phyloP scores from a whole-genome alignment of 2,113 vertebrate genomes.

The Muscicapa adusta region DNA sequence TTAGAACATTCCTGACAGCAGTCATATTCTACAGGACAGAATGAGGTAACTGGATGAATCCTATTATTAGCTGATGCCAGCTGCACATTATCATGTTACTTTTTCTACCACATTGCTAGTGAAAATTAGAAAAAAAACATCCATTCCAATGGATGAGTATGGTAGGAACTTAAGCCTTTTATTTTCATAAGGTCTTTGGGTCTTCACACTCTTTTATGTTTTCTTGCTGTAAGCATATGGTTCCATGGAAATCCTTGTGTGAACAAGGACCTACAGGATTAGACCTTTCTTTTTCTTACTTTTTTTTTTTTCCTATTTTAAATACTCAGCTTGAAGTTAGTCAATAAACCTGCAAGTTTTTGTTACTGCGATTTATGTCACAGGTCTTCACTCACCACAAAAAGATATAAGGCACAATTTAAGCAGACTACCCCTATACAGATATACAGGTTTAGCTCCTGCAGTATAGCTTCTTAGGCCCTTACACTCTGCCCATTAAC shows the following conservation, averaged over 20 bases:
- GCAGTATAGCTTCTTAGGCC: fast-evolving
- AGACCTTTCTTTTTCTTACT: fast-evolving
- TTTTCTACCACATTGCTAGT: neutral
- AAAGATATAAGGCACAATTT: neutral
- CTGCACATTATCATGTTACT: neutral
- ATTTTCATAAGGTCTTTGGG: neutral
- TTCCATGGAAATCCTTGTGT: neutral
- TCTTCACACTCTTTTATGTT: neutral
- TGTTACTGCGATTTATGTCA: neutral
- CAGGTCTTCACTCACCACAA: neutral
- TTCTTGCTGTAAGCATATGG: neutral
- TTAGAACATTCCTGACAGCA: neutral
- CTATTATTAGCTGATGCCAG: neutral
- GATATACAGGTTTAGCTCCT: neutral
- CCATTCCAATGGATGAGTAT: neutral
- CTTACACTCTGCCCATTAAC: neutral
- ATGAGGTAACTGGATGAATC: neutral
- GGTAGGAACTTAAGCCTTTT: neutral
- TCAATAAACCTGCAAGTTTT: neutral
- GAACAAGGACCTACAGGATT: neutral
- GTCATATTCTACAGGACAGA: neutral
- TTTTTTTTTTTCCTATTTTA: neutral
- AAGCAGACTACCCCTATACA: neutral
- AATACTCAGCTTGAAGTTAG: neutral
- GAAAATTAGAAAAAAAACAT: neutral